phyloP scores from a whole-genome alignment of 2,888 invertebrate species.

The Tipula vernalis region DNA sequence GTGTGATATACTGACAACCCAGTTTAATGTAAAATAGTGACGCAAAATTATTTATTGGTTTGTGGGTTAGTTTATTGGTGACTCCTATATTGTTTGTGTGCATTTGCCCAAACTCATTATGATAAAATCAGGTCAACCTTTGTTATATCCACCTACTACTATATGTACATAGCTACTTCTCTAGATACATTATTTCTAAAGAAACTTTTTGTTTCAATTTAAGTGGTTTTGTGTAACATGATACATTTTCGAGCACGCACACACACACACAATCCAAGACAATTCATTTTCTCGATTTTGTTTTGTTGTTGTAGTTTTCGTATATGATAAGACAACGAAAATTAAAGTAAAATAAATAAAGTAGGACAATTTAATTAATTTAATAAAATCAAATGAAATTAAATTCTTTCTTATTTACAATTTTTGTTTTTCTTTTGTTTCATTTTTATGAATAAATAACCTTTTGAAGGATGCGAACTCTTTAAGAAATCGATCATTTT shows the following conservation, averaged over 20 bases:
- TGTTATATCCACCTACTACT: not conserved
- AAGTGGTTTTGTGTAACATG: not conserved
- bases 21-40: not conserved
- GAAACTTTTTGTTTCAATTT: not conserved
- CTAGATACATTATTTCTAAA: not conserved
- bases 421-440: not conserved
- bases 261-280: not conserved
- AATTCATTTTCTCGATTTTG: not conserved
- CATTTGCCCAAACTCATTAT: not conserved
- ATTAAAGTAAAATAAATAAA: not conserved
- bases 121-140: slow-evolving; percentile 4
- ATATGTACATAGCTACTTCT: not conserved
- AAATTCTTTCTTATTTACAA: not conserved
- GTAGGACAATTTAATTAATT: not conserved
- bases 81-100: not conserved
- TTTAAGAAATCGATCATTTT: not conserved
- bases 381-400: not conserved
- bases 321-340: not conserved
- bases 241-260: not conserved
- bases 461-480: not conserved
- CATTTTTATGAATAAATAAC: not conserved
- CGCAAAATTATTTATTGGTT: not conserved
- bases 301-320: not conserved
- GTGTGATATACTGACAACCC: not conserved
- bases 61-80: not conserved